These are phyloP conservation scores for Oceanites oceanicus DNA, from an alignment of 2,113 vertebrate species.

Conservation along the genomic window DNA sequence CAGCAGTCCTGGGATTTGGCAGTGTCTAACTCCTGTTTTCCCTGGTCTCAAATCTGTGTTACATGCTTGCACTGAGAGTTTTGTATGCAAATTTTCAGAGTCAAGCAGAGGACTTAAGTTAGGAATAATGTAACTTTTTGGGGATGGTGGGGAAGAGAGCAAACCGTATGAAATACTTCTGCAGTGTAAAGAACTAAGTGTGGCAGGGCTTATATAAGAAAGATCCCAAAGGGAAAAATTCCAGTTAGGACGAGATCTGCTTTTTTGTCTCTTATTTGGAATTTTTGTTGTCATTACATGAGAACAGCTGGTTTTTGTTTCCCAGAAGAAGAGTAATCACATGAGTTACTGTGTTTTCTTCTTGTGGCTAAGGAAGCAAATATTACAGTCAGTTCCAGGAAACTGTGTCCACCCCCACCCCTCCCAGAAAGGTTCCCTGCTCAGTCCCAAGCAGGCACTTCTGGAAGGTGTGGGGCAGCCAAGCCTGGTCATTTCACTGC, in stretches of 20 bases:
- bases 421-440: neutral
- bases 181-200: neutral
- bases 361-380: neutral
- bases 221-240: neutral
- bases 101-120: neutral
- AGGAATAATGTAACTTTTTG: neutral
- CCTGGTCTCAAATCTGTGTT: neutral
- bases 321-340: neutral
- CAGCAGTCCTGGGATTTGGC: neutral
- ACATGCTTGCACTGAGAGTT: neutral
- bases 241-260: neutral
- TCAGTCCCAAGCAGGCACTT: neutral
- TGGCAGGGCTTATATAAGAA: neutral
- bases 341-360: neutral
- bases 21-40: neutral
- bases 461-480: neutral
- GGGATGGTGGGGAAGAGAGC: neutral
- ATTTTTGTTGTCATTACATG: neutral
- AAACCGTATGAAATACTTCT: neutral
- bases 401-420: neutral
- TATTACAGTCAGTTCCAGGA: neutral
- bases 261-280: neutral
- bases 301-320: conserved; percentile 8
- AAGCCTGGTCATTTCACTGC: neutral
- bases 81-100: neutral